Evolutionary conservation across 1,140 invertebrate species (phyloP), one percentile per base, ranked within the genome.

Genomic region (Zelostemma sp.): DNA sequence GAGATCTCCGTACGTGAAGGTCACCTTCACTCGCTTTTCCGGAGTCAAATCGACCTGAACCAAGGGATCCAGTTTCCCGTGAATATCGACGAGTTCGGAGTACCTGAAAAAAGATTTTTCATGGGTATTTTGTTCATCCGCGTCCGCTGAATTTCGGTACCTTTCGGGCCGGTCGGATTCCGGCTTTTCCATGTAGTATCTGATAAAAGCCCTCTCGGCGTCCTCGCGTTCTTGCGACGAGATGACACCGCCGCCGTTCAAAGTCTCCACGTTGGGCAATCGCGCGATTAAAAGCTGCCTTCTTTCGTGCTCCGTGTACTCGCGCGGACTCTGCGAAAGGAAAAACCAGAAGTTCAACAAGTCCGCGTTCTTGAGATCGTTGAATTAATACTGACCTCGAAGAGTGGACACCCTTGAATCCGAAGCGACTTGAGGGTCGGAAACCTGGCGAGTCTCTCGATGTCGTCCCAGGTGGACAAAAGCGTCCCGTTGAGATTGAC

Each of bases 191-290:
- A 96, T 93, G 80, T 94, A 96, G 79, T 95, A 93, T 47, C 96
- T 87, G 66, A 98, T 95, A 84, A 97, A 97, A 69, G 95, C 94
- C 57, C 95, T 87, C 79, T 98, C 95, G n/a, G 95, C 93, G 77
- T 96, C 93, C 82, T 96, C 94, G 56, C 95, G 87, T 80, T 97
- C 95, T 72, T 95, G 91, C 0, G 87, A 88, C 21, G 90, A 90
- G 71, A 97, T 94, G 19, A 89, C 88, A 40, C 95, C 95, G 14
- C 95, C 95, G 46, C 94, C 94, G 85, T 97, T 98, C 8, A 98
- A 85, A 45, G 91, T 93, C 64, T 89, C 87, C 15, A 97, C 91
- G 78, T 93, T 93, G 35, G 95, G 95, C 54, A 97, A 83, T 53
- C 95, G 87, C 1, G 95, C 95, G 54, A 98, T 94, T 25, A 97